A percentile compares a stretch with the other conserved stretches of the same genome.
phyloP scores from a whole-genome alignment of 2,888 invertebrate genomes.

The Lepetodrilus schrolli region DNA sequence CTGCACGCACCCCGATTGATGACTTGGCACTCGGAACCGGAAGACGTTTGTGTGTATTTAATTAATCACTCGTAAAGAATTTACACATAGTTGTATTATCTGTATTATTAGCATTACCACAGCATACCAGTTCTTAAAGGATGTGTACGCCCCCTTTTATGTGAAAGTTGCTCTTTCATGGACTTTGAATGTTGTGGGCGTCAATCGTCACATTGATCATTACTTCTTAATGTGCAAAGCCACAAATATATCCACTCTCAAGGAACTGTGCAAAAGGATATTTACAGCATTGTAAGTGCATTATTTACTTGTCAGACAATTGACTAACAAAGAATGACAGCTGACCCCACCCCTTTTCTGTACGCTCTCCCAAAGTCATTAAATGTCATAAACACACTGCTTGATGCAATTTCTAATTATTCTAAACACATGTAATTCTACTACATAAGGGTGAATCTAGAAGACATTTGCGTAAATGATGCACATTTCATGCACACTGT shows the following conservation, averaged over 20 bases:
- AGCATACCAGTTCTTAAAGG: neutral
- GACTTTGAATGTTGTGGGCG: neutral
- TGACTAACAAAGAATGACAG: neutral
- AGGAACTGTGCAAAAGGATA: neutral
- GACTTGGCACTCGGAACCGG: constrained; percentile 42
- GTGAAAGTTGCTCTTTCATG: neutral
- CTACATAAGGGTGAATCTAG: no score
- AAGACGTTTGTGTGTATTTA: constrained; percentile 20
- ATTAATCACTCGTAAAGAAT: neutral
- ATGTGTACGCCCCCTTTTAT: constrained; percentile 16
- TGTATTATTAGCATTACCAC: no score
- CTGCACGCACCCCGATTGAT: constrained; percentile 26
- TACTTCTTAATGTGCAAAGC: neutral
- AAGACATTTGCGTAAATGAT: no score
- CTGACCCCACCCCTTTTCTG: neutral
- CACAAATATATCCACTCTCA: neutral
- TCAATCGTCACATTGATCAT: constrained; percentile 10
- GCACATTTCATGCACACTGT: no score
- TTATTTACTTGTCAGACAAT: neutral
- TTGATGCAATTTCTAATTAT: no score
- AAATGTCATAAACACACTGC: no score
- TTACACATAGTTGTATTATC: neutral
- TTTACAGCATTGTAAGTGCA: no score
- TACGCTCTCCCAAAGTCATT: no score
- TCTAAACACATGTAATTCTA: no score